Evolutionary conservation across 1,140 invertebrate species (phyloP).

Genomic region (Hycleus cichorii): DNA sequence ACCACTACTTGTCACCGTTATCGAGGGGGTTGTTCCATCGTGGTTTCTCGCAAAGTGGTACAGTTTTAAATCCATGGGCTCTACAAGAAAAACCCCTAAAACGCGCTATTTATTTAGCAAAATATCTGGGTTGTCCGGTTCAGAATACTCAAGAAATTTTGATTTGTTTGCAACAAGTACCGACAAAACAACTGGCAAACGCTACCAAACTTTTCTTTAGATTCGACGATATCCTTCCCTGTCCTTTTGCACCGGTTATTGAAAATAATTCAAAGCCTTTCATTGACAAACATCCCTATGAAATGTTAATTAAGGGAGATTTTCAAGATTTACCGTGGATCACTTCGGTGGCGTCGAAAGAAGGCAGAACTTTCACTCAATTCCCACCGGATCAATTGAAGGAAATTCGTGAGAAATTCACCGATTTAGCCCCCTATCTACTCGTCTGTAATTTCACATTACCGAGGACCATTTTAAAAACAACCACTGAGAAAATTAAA

Average conservation of each 20-base stretch:
- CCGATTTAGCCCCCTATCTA: not conserved
- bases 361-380: conserved; percentile 21
- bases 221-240: conserved; percentile 15
- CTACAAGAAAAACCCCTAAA: conserved; percentile 45
- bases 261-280: conserved; percentile 40
- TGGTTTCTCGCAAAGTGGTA: conserved; percentile 71
- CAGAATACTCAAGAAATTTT: conserved; percentile 50
- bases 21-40: conserved; percentile 52
- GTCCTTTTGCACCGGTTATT: conserved; percentile 8
- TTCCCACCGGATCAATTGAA: not conserved
- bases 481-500: conserved; percentile 5
- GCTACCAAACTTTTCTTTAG: not conserved
- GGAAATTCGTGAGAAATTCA: not conserved
- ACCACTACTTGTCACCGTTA: conserved; percentile 44
- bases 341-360: conserved; percentile 24
- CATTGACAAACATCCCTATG: conserved; percentile 44
- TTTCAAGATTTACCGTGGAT: conserved; percentile 35
- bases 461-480: not conserved
- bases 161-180: conserved; percentile 33
- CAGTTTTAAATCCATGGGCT: conserved; percentile 58
- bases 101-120: conserved; percentile 58
- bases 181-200: conserved; percentile 4
- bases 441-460: conserved; percentile 8
- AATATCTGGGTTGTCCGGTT: conserved; percentile 61
- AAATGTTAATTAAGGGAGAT: conserved; percentile 42